phyloP scores from a whole-genome alignment of 2,888 invertebrate genomes.

The Aspidapion aeneum region DNA sequence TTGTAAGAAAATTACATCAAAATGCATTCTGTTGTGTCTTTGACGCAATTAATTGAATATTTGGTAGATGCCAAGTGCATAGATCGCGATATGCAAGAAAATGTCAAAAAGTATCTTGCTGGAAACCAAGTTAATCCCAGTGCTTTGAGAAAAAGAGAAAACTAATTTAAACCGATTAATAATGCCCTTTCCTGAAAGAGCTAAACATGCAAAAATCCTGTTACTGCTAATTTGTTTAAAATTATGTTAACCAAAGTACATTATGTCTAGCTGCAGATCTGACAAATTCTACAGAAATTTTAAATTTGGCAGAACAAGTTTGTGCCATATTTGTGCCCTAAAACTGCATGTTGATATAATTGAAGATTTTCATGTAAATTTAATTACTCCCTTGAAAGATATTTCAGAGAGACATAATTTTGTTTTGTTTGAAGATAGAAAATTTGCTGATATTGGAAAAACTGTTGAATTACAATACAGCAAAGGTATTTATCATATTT shows the following conservation, averaged over 20 bases:
- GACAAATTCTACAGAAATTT: constrained; percentile 62
- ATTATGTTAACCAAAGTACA: constrained; percentile 81
- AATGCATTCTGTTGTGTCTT: constrained; percentile 66
- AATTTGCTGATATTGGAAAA: constrained; percentile 95
- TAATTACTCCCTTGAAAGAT: constrained; percentile 58
- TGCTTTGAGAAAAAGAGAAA: constrained; percentile 21
- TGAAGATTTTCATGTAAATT: constrained; percentile 69
- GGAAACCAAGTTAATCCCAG: constrained; percentile 50
- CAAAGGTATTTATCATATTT: constrained; percentile 71
- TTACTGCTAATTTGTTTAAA: constrained; percentile 65
- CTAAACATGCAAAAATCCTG: constrained; percentile 57
- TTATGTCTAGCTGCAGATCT: constrained; percentile 90
- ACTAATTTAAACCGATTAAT: constrained; percentile 51
- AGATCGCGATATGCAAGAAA: constrained; percentile 54
- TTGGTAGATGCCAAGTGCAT: constrained; percentile 63
- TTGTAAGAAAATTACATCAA: constrained; percentile 65
- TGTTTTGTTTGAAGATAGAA: constrained; percentile 92
- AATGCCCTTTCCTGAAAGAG: constrained; percentile 59
- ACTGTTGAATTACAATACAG: constrained; percentile 82
- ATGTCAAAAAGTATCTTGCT: constrained; percentile 55
- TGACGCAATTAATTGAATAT: constrained; percentile 60
- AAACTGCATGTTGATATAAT: constrained; percentile 91
- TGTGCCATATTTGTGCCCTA: constrained; percentile 85
- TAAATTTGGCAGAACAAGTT: constrained; percentile 68
- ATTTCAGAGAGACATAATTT: constrained; percentile 79